phyloP scores from a whole-genome alignment of 2,888 invertebrate species.

The Lithophane ornitopus region DNA sequence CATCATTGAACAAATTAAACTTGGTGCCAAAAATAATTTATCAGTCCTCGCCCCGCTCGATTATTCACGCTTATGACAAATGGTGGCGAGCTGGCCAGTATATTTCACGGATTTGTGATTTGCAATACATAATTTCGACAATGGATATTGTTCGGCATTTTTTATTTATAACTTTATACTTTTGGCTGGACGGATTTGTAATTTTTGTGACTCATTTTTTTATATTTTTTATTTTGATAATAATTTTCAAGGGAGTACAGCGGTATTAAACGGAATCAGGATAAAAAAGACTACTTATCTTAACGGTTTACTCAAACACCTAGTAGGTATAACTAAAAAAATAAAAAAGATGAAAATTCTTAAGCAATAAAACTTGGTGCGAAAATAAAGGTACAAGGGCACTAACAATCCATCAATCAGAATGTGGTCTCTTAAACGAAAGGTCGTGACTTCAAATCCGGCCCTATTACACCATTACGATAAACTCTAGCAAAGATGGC shows the following conservation, averaged over 20 bases:
- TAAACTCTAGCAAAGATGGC: conserved; percentile 8
- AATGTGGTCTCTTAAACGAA: conserved; percentile 36
- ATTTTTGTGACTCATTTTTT: conserved; percentile 24
- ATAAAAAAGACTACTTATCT: neutral
- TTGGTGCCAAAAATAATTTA: conserved; percentile 85
- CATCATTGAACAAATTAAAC: conserved; percentile 76
- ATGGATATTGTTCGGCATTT: conserved; percentile 64
- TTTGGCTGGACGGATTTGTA: conserved; percentile 50
- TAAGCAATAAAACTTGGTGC: conserved; percentile 56
- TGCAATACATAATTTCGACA: conserved; percentile 71
- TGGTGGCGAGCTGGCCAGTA: conserved; percentile 73
- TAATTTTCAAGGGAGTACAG: neutral
- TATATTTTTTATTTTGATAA: neutral
- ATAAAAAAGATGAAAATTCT: neutral
- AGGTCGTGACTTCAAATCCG: conserved; percentile 53
- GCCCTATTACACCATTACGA: conserved; percentile 40
- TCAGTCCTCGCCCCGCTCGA: conserved; percentile 73
- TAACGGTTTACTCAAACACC: neutral
- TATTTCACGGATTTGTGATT: conserved; percentile 86
- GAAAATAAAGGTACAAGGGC: conserved; percentile 38
- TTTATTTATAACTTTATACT: conserved; percentile 57
- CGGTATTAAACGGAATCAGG: neutral
- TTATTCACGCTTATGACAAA: conserved; percentile 87
- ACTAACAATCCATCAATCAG: conserved; percentile 48
- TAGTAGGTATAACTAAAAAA: neutral